phyloP scores from a whole-genome alignment of 2,888 invertebrate genomes.

The Pachydiplax longipennis region DNA sequence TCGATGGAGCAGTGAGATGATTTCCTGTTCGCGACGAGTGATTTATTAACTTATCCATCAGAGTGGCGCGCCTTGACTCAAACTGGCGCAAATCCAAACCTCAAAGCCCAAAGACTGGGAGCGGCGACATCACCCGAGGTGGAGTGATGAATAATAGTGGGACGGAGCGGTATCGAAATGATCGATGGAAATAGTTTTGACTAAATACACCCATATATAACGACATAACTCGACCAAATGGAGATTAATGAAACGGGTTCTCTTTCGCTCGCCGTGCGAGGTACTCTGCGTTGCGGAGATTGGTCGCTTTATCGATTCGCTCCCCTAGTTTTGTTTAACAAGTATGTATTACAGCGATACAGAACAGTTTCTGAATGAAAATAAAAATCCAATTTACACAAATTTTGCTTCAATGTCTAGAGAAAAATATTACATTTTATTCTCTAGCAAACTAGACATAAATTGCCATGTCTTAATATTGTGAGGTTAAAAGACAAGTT shows the following conservation, averaged over 20 bases:
- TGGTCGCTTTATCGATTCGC: no score
- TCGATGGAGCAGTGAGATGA: neutral
- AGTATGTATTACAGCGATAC: no score
- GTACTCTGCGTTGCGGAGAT: neutral
- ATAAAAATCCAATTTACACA: no score
- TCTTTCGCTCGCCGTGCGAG: neutral
- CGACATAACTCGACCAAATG: constrained; percentile 1
- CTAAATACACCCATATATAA: neutral
- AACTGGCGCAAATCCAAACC: neutral
- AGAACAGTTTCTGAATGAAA: no score
- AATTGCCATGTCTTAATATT: no score
- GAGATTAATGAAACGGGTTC: neutral
- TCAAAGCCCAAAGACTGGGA: neutral
- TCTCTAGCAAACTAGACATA: no score
- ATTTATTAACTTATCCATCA: constrained; percentile 1
- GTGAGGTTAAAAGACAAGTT: no score
- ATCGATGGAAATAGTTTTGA: neutral
- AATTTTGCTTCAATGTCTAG: no score
- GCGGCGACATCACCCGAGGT: neutral
- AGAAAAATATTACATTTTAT: no score
- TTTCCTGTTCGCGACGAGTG: neutral
- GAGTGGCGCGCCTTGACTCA: neutral
- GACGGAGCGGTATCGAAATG: neutral
- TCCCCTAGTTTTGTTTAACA: no score
- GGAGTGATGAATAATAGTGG: neutral